Percentiles rank a stretch among this genome's conserved stretches.
phyloP scores from a whole-genome alignment of 2,888 invertebrate species.

The Dilophus febrilis region DNA sequence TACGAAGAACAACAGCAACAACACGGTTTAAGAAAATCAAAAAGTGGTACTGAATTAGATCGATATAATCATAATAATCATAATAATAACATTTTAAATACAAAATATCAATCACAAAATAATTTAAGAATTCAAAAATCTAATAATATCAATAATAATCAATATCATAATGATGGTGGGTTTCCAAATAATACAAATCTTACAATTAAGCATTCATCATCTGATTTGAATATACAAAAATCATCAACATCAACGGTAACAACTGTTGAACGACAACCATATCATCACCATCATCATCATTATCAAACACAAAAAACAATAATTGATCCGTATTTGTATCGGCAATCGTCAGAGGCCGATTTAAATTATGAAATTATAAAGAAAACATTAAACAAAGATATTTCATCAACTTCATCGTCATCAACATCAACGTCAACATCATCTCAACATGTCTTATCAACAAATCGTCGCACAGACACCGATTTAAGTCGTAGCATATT shows the following conservation, averaged over 20 bases:
- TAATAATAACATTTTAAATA: no score
- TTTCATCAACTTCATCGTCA: constrained; percentile 1
- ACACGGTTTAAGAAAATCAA: no score
- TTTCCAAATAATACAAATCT: no score
- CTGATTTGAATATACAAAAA: background rate
- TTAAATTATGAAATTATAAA: constrained; percentile 27
- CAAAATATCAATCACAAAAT: no score
- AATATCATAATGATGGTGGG: background rate
- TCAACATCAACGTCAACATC: no score
- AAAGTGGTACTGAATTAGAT: no score
- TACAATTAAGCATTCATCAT: no score
- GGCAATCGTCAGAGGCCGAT: constrained; percentile 22
- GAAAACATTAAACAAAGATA: constrained; percentile 21
- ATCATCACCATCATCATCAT: background rate
- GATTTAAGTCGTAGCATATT: constrained; percentile 9
- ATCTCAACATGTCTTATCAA: background rate
- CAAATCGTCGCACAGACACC: constrained; percentile 4
- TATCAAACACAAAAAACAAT: constrained; percentile 4
- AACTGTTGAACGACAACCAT: background rate
- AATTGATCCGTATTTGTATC: constrained; percentile 5
- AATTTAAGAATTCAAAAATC: no score
- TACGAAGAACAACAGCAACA: no score
- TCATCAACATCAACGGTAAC: background rate
- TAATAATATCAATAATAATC: no score
- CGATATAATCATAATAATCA: no score